phyloP scores from a whole-genome alignment of 2,113 vertebrate genomes.

The Riparia riparia region DNA sequence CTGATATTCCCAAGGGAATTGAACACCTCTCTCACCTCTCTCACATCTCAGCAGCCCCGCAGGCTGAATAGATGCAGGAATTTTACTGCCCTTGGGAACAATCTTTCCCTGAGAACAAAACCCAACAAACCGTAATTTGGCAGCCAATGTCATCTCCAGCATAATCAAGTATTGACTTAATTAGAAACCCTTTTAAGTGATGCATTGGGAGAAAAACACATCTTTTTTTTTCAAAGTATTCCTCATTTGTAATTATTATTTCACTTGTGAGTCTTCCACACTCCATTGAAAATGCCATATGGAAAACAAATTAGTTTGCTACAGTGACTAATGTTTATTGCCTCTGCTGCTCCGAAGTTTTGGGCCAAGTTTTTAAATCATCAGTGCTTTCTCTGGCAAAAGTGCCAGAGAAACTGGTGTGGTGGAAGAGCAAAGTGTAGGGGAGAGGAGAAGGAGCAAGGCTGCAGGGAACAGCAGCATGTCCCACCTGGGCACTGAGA shows the following conservation, averaged over 20 bases:
- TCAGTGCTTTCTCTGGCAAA: constrained; percentile 11
- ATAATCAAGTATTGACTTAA: constrained; percentile 70
- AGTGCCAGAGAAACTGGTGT: background rate
- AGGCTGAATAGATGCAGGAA: background rate
- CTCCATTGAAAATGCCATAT: constrained; percentile 59
- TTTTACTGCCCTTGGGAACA: constrained; percentile 35
- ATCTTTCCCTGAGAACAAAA: constrained; percentile 33
- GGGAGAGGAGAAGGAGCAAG: background rate
- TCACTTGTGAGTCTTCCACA: constrained; percentile 54
- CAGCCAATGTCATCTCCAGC: constrained; percentile 58
- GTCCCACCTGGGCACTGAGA: background rate
- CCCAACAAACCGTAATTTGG: constrained; percentile 40
- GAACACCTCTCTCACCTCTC: background rate
- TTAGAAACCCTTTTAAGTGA: constrained; percentile 70
- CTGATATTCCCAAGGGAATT: background rate
- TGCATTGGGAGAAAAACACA: constrained; percentile 55
- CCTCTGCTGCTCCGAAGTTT: constrained; percentile 56
- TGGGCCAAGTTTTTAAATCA: constrained; percentile 42
- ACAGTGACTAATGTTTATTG: constrained; percentile 57
- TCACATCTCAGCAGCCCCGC: background rate
- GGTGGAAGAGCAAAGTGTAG: background rate
- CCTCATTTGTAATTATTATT: constrained; percentile 68
- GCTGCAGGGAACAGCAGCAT: background rate
- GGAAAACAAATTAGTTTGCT: constrained; percentile 70
- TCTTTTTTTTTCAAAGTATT: constrained; percentile 33